These are phyloP conservation scores for Sylvilagus floridanus DNA, from an alignment of 2,797 vertebrate genomes.

Conservation along the genomic window DNA sequence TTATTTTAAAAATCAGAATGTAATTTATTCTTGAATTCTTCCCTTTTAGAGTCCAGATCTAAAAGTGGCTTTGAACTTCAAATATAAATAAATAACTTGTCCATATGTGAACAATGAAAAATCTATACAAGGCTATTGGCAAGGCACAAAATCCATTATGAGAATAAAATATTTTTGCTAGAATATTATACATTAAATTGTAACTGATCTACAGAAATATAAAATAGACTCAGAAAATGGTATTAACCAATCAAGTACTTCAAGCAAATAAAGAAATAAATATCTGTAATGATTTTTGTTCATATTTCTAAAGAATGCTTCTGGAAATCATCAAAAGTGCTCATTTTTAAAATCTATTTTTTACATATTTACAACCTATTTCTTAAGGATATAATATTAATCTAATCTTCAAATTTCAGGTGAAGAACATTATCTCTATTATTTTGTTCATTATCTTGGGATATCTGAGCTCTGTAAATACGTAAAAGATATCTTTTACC, in stretches of 20 bases:
- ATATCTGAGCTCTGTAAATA: not conserved
- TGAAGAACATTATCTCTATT: not conserved
- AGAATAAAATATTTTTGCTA: not conserved
- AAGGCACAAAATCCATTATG: not conserved
- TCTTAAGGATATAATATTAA: not conserved
- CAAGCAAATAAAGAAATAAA: not conserved
- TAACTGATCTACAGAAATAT: not conserved
- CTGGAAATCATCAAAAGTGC: not conserved
- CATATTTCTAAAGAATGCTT: constrained; percentile 3
- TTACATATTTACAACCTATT: not conserved
- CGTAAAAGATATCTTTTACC: not conserved
- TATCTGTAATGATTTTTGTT: not conserved
- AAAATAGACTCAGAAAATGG: not conserved
- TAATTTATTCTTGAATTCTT: constrained; percentile 40
- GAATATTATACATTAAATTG: not conserved
- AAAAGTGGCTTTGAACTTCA: constrained; percentile 24
- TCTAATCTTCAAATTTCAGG: not conserved
- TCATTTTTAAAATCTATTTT: not conserved
- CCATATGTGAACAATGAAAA: not conserved
- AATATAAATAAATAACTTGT: not conserved
- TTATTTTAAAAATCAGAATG: constrained; percentile 34
- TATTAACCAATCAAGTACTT: not conserved
- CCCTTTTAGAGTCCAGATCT: not conserved
- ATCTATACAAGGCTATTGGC: not conserved
- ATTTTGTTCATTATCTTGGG: not conserved